Base-by-base conservation (phyloP, 1,140 invertebrate species). In the Nasonia longicornis region DNA sequence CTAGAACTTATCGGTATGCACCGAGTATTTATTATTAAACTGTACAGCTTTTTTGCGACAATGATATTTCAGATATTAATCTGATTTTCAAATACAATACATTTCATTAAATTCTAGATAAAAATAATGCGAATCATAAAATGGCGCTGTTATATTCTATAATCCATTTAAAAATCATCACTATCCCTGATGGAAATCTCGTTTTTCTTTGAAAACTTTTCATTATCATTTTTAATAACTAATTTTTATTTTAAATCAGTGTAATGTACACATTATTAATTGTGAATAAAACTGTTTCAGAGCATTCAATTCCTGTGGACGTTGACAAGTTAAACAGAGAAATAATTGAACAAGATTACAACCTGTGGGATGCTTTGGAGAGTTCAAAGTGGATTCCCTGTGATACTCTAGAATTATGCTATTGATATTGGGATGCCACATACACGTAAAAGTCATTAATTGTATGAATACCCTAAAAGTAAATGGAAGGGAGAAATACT, bases 341-440 rank as follows among this genome's bases (percentile, higher is more conserved):
- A 81, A 91, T 93, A 58, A 92, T 95, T 48, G 94, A 96, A 80
- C 92, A 94, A 64, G 95, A 96, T 86, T 92, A 94, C 69, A 94
- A 93, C 81, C 89, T 96, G 1, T 96, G 95, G 94, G 95, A 96
- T 89, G 94, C 94, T n/a, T 85, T 96, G 42, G 95, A 96, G 87
- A 93, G 94, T 83, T 96, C 95, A 3, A 95, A 95, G 85, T 96
- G 95, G 95, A 88, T 94, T 82, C 93, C 94, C 12, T 92, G 92
- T 80, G 93, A 94, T 67, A 92, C 93, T 45, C 82, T 94, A 81
- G 93, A 94, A 87, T 86, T 91, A 69, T 91, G 90, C 82, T 91
- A 91, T 80, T 91, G 83, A 87, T 64, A 80, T 69, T 31, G n/a
- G 48, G 48, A 73, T 3, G 16, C 14, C 48, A 12, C 31, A 11